These are phyloP conservation scores for Mormyrus iriodes DNA, from an alignment of 2,113 vertebrate genomes.

Conservation along the genomic window DNA sequence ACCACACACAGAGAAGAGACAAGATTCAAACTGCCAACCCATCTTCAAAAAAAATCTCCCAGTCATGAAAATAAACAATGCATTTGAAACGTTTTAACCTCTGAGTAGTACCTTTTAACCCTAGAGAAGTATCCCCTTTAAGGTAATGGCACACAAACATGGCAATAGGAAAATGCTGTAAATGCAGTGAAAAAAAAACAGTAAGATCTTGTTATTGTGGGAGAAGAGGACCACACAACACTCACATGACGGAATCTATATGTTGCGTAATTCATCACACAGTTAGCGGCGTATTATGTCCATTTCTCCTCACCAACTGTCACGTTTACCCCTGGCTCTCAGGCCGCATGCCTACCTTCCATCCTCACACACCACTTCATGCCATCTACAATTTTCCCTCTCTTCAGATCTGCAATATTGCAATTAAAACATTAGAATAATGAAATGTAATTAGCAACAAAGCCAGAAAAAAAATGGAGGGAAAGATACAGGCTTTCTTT, in stretches of 20 bases:
- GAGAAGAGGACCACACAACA: slow-evolving; percentile 46
- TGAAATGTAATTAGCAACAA: slow-evolving; percentile 53
- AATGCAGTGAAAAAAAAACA: too few species aligned
- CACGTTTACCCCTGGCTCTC: slow-evolving; percentile 33
- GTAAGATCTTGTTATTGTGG: not conserved
- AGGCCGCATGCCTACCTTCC: not conserved
- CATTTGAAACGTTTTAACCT: not conserved
- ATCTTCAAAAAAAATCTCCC: not conserved
- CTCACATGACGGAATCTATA: slow-evolving; percentile 46
- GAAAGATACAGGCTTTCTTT: not conserved
- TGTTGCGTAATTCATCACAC: slow-evolving; percentile 47
- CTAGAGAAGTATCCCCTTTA: not conserved
- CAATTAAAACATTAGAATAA: slow-evolving; percentile 51
- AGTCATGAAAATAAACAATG: not conserved
- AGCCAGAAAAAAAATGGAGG: not conserved
- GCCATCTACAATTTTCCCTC: slow-evolving; percentile 30
- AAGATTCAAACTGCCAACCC: not conserved
- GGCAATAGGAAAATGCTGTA: not conserved
- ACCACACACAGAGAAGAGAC: not conserved
- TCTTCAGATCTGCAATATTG: slow-evolving; percentile 46
- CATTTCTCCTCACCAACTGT: slow-evolving; percentile 52
- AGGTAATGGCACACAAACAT: not conserved
- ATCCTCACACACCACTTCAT: not conserved
- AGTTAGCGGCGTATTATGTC: slow-evolving; percentile 49
- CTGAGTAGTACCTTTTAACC: not conserved